Evolutionary conservation across 2,797 vertebrate genomes (phyloP).

Genomic region (Discoglossus pictus): DNA sequence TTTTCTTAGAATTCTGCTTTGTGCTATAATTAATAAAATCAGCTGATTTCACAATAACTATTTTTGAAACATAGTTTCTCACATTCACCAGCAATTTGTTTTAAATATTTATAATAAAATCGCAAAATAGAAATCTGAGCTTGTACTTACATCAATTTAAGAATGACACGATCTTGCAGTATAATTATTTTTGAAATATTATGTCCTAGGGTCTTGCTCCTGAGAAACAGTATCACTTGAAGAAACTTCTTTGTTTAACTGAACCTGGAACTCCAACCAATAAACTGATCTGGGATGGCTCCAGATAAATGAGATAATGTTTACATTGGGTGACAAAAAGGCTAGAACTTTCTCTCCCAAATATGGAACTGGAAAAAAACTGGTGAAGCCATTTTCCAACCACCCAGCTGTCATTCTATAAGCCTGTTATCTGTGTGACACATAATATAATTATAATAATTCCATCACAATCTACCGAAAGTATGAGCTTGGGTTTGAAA

Average conservation of each 20-base stretch:
- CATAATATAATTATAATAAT: slow-evolving; percentile 5
- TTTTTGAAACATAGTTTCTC: too few relatives aligned
- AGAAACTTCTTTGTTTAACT: slow-evolving; percentile 5
- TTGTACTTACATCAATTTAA: slow-evolving; percentile 22
- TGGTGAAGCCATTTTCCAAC: background rate
- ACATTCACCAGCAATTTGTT: background rate
- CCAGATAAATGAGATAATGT: slow-evolving; percentile 25
- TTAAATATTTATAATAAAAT: background rate
- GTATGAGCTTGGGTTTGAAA: too few relatives aligned
- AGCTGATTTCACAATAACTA: too few relatives aligned
- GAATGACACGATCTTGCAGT: background rate
- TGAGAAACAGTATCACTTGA: background rate
- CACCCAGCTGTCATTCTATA: slow-evolving; percentile 30
- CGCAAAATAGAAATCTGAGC: background rate
- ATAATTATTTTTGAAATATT: slow-evolving; percentile 4
- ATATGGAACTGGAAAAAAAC: background rate
- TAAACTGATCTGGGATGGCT: background rate
- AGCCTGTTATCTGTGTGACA: background rate
- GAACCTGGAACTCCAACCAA: background rate
- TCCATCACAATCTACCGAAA: too few relatives aligned
- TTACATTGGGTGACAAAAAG: slow-evolving; percentile 1
- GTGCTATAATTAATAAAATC: too few relatives aligned
- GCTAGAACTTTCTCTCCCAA: background rate
- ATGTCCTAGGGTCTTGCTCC: background rate
- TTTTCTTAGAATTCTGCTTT: too few relatives aligned